A percentile compares a stretch with the other conserved stretches of the same genome.
These are phyloP conservation scores for Bergia sp. DNA, from an alignment of 92 coral and sea anemone genomes.

Conservation along the genomic window DNA sequence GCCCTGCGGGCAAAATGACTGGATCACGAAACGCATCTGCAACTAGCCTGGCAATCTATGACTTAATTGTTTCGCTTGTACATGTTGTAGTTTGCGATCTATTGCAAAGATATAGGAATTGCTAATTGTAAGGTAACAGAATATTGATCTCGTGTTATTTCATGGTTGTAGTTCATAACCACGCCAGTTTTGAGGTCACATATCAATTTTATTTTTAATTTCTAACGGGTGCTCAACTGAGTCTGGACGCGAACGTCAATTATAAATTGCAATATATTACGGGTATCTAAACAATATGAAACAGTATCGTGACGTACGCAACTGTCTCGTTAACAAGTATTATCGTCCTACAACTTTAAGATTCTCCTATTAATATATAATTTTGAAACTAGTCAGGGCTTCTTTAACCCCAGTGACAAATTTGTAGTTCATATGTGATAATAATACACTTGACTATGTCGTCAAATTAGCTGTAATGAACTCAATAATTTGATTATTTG, in stretches of 20 bases:
- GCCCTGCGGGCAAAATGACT: not conserved
- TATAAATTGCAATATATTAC: not conserved
- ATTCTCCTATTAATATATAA: no score
- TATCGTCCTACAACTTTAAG: not conserved
- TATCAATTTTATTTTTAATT: no score
- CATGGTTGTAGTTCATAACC: not conserved
- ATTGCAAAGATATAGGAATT: not conserved
- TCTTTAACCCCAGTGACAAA: not conserved
- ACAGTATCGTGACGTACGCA: not conserved
- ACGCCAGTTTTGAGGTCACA: not conserved
- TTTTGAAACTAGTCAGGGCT: not conserved
- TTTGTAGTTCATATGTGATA: not conserved
- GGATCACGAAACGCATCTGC: not conserved
- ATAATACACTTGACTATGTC: constrained; percentile 20
- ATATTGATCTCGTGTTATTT: not conserved
- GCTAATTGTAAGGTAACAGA: not conserved
- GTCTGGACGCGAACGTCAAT: not conserved
- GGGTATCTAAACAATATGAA: not conserved
- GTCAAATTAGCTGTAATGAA: constrained; percentile 13
- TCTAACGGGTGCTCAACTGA: not conserved
- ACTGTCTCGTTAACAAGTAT: not conserved
- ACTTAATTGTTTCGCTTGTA: not conserved
- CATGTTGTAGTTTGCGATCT: not conserved
- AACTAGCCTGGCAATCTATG: not conserved
- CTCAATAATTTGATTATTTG: constrained; percentile 32